phyloP scores from a whole-genome alignment of 2,888 invertebrate species.

The Campoplex nolae region DNA sequence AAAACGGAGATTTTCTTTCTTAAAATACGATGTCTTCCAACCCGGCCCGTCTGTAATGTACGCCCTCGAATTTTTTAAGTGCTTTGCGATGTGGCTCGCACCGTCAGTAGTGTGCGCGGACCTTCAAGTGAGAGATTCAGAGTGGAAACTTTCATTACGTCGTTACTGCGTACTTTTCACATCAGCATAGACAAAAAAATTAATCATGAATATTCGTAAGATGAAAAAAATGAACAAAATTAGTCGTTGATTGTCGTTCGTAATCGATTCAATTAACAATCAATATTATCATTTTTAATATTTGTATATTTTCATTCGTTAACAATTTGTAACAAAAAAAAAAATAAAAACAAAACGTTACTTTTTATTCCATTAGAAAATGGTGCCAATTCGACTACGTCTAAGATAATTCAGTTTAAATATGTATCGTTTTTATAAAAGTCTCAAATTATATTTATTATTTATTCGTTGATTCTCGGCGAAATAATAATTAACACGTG shows the following conservation, averaged over 20 bases:
- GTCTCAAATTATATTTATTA: constrained; percentile 21
- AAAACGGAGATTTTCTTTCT: too few relatives aligned
- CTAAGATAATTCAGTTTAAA: constrained; percentile 12
- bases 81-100: too few relatives aligned
- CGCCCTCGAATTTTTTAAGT: too few relatives aligned
- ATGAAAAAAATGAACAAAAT: not conserved
- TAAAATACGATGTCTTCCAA: too few relatives aligned
- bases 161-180: not conserved
- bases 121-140: not conserved
- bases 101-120: not conserved
- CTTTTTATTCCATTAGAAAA: not conserved
- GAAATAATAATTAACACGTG: constrained; percentile 19
- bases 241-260: not conserved
- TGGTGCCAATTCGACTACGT: not conserved
- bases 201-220: not conserved
- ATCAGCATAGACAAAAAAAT: constrained; percentile 10
- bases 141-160: not conserved
- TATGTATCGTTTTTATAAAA: constrained; percentile 6
- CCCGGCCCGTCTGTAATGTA: too few relatives aligned
- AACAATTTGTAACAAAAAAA: not conserved
- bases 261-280: not conserved
- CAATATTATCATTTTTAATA: too few relatives aligned
- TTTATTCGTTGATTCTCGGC: not conserved
- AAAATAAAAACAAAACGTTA: not conserved
- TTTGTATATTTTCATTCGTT: not conserved